Base-by-base conservation (phyloP, 2,113 vertebrate genomes). In the Salvelinus alpinus region DNA sequence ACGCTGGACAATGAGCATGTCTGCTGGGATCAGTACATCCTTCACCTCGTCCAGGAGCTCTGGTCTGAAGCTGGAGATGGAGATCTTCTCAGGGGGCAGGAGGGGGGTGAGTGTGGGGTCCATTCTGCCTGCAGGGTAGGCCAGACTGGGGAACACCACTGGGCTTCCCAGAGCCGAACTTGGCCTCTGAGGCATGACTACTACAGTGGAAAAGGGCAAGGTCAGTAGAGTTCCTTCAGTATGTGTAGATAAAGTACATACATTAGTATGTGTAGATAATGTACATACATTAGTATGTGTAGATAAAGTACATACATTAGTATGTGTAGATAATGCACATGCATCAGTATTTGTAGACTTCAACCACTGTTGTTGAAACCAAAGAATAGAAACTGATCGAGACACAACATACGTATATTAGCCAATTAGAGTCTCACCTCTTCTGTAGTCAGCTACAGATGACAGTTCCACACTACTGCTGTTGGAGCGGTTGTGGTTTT, bases 21-120 rank as follows among this genome's bases (percentile, higher is more conserved):
- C 93, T 0, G 96, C 92, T 0, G 97, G 95, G 86, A 99, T 97
- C 72, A 99, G 93, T 70, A 99, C 95, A 60, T 99, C 97, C 87
- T 98, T 98, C 88, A 99, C 97, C 81, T 99, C 96, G 60, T 96
- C 94, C 88, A 99, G 91, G 29, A 99, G 93, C 66, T 92, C 92
- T 0, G 93, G 92, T 4, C 88, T 91, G 64, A 99, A 94, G 72
- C 93, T 94, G 73, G 94, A 92, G 74, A 96, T 91, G 75, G 91
- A 94, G 81, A 94, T 95, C 77, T 95, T 97, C 0, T 94, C 91
- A 14, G 93, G 51, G 65, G 90, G 88, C 76, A 98, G 91, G 76
- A 99, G 92, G 0, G 96, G 95, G 24, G 93, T 85, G 59, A 89
- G 94, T 82, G 74, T 83, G 68, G 89, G 76, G 1, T 95, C 93